phyloP scores from a whole-genome alignment of 2,797 vertebrate species.

The Anguilla anguilla region DNA sequence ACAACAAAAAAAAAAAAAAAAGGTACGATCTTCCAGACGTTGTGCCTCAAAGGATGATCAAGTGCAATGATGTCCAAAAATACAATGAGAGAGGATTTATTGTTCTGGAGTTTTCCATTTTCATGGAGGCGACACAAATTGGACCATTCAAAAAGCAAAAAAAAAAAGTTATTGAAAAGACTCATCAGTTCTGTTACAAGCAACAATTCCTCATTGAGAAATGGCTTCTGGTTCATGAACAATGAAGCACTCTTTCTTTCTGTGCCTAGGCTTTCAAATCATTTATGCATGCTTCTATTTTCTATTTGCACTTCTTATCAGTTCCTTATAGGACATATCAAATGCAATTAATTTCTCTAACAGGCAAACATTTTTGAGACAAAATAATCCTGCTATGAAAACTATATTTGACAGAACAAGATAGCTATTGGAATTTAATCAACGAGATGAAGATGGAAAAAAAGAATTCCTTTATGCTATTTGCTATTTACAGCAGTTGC shows the following conservation, averaged over 20 bases:
- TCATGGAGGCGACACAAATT: slow-evolving; percentile 22
- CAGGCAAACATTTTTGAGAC: slow-evolving; percentile 33
- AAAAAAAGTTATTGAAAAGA: slow-evolving; percentile 40
- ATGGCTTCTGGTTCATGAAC: slow-evolving; percentile 22
- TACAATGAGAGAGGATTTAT: slow-evolving; percentile 13
- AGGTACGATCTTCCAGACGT: slow-evolving; percentile 23
- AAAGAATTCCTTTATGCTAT: slow-evolving; percentile 10
- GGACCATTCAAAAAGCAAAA: slow-evolving; percentile 12
- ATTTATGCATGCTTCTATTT: neutral
- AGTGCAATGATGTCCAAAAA: slow-evolving; percentile 31
- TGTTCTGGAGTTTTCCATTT: slow-evolving; percentile 27
- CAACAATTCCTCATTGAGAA: slow-evolving; percentile 16
- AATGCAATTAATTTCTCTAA: slow-evolving; percentile 39
- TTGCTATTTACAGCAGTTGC: neutral
- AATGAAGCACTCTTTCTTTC: neutral
- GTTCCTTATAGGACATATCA: slow-evolving; percentile 12
- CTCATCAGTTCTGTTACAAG: slow-evolving; percentile 25
- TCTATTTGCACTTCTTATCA: neutral
- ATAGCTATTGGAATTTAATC: slow-evolving; percentile 38
- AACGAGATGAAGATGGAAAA: slow-evolving; percentile 42
- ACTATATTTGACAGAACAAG: neutral
- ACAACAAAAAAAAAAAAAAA: neutral
- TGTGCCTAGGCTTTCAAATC: neutral
- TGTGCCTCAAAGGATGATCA: slow-evolving; percentile 26
- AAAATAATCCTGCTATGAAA: slow-evolving; percentile 22